Percentiles rank a stretch among this genome's conserved stretches.
Evolutionary conservation across 2,797 vertebrate species (phyloP).

Genomic region (Enoplosus armatus): DNA sequence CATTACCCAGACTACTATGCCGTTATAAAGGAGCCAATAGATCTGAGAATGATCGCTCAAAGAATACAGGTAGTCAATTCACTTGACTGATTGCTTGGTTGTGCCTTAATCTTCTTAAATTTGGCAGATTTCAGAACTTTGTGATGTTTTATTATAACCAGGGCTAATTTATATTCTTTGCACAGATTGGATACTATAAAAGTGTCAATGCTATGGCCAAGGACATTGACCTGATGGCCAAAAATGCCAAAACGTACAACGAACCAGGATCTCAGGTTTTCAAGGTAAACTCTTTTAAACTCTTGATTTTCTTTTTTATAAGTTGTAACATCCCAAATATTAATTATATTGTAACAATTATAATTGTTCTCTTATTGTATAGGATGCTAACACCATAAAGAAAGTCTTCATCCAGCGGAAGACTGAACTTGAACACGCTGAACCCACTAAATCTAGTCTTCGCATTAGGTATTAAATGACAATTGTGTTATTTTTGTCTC

Average conservation of each 20-base stretch:
- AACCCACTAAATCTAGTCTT: slow-evolving; percentile 95
- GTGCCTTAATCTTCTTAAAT: neutral
- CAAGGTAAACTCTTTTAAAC: slow-evolving; percentile 88
- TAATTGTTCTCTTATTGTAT: slow-evolving; percentile 55
- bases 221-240: slow-evolving; percentile 96
- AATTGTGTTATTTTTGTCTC: neutral
- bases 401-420: slow-evolving; percentile 97
- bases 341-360: too few species aligned
- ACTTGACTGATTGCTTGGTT: neutral
- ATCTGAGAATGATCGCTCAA: slow-evolving; percentile 96
- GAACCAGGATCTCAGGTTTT: slow-evolving; percentile 99
- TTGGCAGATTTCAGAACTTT: neutral
- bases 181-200: slow-evolving; percentile 93
- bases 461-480: slow-evolving; percentile 91
- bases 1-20: slow-evolving; percentile 99
- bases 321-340: neutral
- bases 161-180: slow-evolving; percentile 12
- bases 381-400: slow-evolving; percentile 99
- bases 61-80: slow-evolving; percentile 93
- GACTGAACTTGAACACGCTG: slow-evolving; percentile 95
- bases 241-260: slow-evolving; percentile 99
- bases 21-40: slow-evolving; percentile 98
- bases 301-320: neutral
- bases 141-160: slow-evolving; percentile 15
- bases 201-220: slow-evolving; percentile 96